Conservation (phyloP, 2,888 invertebrate genomes). For the Tinea semifulvella region DNA sequence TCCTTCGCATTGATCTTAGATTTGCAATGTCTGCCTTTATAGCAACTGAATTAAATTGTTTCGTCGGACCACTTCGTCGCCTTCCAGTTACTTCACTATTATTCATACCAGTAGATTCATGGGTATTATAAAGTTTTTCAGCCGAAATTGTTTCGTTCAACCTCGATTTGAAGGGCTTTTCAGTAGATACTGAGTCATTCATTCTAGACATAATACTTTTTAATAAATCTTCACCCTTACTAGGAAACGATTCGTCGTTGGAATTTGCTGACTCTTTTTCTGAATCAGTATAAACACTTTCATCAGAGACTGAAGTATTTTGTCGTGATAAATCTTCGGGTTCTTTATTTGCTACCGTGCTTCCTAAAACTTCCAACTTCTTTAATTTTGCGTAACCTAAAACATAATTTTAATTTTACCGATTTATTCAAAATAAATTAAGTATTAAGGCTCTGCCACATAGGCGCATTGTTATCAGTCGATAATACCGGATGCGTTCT, state of each 20-base stretch:
- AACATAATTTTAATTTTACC: conserved; percentile 25
- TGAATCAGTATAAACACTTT: conserved; percentile 52
- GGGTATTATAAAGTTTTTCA: conserved; percentile 32
- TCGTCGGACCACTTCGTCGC: conserved; percentile 11
- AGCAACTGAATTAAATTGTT: not conserved
- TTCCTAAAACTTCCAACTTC: conserved; percentile 59
- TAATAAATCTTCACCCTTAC: conserved; percentile 34
- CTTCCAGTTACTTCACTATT: conserved; percentile 7
- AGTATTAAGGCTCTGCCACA: too few relatives aligned
- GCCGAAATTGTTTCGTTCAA: conserved; percentile 22
- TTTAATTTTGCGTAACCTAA: conserved; percentile 68
- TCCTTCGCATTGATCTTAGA: conserved; percentile 14
- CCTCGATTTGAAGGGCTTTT: conserved; percentile 13
- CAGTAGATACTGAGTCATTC: conserved; percentile 19
- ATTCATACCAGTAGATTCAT: conserved; percentile 22
- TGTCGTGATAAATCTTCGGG: conserved; percentile 18
- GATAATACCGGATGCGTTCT: too few relatives aligned
- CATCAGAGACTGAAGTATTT: conserved; percentile 24
- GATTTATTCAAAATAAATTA: too few relatives aligned
- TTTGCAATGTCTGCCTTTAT: conserved; percentile 6
- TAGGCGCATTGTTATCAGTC: too few relatives aligned
- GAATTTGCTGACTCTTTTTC: conserved; percentile 53
- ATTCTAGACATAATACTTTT: conserved; percentile 35
- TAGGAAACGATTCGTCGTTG: conserved; percentile 35
- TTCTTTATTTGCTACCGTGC: conserved; percentile 39